phyloP scores from a whole-genome alignment of 2,113 vertebrate genomes.

The Typhlomys cinereus region DNA sequence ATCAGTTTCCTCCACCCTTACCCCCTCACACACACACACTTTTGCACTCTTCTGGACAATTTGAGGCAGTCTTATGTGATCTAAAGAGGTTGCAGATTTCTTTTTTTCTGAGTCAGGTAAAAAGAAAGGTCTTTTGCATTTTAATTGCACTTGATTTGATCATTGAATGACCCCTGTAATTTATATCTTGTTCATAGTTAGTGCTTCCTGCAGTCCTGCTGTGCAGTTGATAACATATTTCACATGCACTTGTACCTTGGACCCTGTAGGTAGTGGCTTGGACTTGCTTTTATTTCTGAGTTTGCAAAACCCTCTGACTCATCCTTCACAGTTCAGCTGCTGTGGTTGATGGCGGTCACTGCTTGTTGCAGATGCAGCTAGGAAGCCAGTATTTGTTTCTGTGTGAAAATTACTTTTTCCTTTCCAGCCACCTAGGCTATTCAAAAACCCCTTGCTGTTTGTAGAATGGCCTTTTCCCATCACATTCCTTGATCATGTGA shows the following conservation, averaged over 20 bases:
- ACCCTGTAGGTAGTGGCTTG: neutral
- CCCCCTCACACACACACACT: no score
- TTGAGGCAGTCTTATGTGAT: constrained; percentile 65
- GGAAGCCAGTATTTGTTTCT: constrained; percentile 61
- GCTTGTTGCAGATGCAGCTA: constrained; percentile 42
- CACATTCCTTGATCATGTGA: neutral
- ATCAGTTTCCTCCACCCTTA: constrained; percentile 76
- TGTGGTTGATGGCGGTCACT: constrained; percentile 34
- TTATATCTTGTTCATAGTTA: constrained; percentile 86
- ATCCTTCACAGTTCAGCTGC: constrained; percentile 30
- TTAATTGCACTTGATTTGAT: constrained; percentile 82
- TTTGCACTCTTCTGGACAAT: constrained; percentile 75
- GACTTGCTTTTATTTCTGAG: constrained; percentile 52
- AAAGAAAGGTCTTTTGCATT: constrained; percentile 84
- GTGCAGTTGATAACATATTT: constrained; percentile 88
- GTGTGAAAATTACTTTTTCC: constrained; percentile 27
- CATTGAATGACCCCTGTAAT: constrained; percentile 84
- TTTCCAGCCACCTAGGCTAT: neutral
- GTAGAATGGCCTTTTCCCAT: neutral
- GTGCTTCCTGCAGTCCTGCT: constrained; percentile 83
- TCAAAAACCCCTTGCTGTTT: neutral
- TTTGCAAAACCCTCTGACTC: constrained; percentile 59
- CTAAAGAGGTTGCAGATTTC: constrained; percentile 77
- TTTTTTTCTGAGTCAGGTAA: constrained; percentile 72
- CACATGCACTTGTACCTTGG: constrained; percentile 30